phyloP scores from a whole-genome alignment of 2,113 vertebrate species.

The Anthoscopus minutus region DNA sequence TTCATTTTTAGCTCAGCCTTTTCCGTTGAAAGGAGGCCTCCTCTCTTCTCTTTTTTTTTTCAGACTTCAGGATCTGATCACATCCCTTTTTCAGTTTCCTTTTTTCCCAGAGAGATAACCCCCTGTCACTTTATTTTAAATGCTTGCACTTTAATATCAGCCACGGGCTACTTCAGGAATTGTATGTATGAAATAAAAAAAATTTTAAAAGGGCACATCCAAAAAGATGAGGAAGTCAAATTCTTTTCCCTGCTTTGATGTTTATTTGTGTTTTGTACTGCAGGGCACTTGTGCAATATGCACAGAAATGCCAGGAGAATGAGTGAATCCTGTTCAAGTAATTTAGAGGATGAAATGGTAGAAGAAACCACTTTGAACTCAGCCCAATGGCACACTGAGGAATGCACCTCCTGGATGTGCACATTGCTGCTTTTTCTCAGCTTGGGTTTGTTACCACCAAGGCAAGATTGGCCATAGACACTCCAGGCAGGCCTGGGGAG shows the following conservation, averaged over 20 bases:
- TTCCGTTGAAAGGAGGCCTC: background rate
- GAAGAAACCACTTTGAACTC: constrained; percentile 40
- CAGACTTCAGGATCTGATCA: background rate
- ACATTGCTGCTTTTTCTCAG: background rate
- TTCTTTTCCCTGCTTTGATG: constrained; percentile 62
- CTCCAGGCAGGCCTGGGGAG: background rate
- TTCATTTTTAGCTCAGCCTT: background rate
- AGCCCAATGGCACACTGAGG: background rate
- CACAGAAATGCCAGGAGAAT: constrained; percentile 37
- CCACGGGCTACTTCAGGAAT: constrained; percentile 54
- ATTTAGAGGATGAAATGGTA: constrained; percentile 19
- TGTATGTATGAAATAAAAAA: background rate
- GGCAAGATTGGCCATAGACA: background rate
- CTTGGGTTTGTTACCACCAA: background rate
- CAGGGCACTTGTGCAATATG: background rate
- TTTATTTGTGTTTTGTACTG: constrained; percentile 53
- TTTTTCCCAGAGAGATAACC: constrained; percentile 29
- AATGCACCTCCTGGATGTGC: background rate
- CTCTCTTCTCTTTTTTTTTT: background rate
- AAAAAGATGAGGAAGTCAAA: constrained; percentile 54
- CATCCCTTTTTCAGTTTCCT: background rate
- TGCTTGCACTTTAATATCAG: constrained; percentile 44
- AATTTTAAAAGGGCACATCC: background rate
- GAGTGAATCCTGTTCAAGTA: constrained; percentile 53
- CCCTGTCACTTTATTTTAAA: constrained; percentile 54